Percentiles rank a stretch among this genome's conserved stretches.
Evolutionary conservation across 2,797 vertebrate genomes (phyloP).

Genomic region (Muscicapa striata): DNA sequence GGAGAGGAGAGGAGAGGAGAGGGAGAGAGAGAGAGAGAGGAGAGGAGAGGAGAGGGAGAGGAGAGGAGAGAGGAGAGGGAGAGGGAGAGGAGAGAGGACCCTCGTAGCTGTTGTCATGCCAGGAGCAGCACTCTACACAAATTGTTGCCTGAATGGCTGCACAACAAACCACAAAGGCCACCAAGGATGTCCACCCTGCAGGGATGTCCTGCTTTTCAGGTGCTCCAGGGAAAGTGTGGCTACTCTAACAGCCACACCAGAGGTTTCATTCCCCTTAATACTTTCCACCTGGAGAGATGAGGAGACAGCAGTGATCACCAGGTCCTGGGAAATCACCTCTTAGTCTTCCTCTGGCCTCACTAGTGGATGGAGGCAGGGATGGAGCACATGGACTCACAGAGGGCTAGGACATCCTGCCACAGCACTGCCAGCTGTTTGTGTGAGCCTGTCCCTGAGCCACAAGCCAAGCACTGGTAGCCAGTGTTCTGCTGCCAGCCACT

Average conservation of each 20-base stretch:
- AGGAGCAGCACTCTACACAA: not conserved
- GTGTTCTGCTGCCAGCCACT: not conserved
- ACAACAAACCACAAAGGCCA: not conserved
- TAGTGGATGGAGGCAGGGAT: not conserved
- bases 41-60: not conserved
- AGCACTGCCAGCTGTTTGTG: not conserved
- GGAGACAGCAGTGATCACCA: not conserved
- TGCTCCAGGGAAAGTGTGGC: not conserved
- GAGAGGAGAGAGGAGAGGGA: no score
- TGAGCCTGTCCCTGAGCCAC: not conserved
- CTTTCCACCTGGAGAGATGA: not conserved
- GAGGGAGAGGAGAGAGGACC: no score
- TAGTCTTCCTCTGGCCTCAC: not conserved
- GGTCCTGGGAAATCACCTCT: not conserved
- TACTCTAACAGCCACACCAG: not conserved
- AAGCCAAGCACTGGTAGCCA: not conserved
- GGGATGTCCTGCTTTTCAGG: not conserved
- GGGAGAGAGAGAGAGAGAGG: no score
- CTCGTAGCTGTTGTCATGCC: not conserved
- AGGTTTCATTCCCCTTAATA: not conserved
- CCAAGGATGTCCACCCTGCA: not conserved
- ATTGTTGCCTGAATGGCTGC: not conserved
- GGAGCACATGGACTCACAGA: not conserved
- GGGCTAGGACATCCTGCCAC: not conserved
- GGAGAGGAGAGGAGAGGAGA: not conserved